Conservation (phyloP, 2,888 invertebrate genomes). For the Mythimna loreyi region DNA sequence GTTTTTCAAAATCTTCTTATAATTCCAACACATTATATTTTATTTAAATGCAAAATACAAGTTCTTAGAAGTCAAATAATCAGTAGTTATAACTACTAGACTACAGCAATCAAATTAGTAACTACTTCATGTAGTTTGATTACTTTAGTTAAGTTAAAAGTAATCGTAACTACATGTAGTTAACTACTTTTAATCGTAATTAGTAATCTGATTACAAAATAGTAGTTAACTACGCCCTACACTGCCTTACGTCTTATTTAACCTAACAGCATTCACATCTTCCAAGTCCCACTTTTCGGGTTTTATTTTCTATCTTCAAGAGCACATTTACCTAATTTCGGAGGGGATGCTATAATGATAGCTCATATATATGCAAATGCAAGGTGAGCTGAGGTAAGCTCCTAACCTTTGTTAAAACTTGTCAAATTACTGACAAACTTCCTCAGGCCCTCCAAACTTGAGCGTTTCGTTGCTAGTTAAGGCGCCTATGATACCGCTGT, state of each 20-base stretch:
- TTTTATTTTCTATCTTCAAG: conserved; percentile 47
- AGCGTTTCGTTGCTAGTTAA: conserved; percentile 40
- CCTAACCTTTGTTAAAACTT: conserved; percentile 73
- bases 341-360: conserved; percentile 52
- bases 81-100: too few relatives aligned
- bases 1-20: too few relatives aligned
- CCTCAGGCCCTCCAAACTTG: conserved; percentile 54
- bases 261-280: conserved; percentile 25
- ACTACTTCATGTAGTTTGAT: too few relatives aligned
- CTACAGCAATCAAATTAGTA: too few relatives aligned
- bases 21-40: too few relatives aligned
- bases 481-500: conserved; percentile 24
- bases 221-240: too few relatives aligned
- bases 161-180: too few relatives aligned
- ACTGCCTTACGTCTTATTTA: conserved; percentile 5
- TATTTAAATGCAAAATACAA: too few relatives aligned
- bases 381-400: conserved; percentile 53
- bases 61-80: too few relatives aligned
- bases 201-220: too few relatives aligned
- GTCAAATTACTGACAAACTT: conserved; percentile 71
- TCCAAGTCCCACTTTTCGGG: background rate
- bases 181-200: too few relatives aligned
- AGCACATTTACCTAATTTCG: conserved; percentile 59
- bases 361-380: conserved; percentile 71
- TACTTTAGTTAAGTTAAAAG: too few relatives aligned